Conservation (phyloP, 1,140 invertebrate genomes). For the fruit fly (Drosophila melanogaster) region Release_6_plus_ISO1_MT NT_033777.3:12591001-12591500, state of each 20-base stretch:
- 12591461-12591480: constrained; percentile 79
- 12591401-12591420: constrained; percentile 45
- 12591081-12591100: constrained; percentile 60
- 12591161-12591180: not conserved
- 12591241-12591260: constrained; percentile 72
- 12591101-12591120: constrained; percentile 48
- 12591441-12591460: constrained; percentile 60
- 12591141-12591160: not conserved
- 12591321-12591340: constrained; percentile 55
- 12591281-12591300: constrained; percentile 58
- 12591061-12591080: constrained; percentile 37
- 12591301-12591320: constrained; percentile 63
- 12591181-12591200: not conserved
- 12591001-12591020: not conserved
- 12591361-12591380: constrained; percentile 30
- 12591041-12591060: constrained; percentile 2
- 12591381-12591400: constrained; percentile 14
- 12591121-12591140: constrained; percentile 42
- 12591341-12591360: constrained; percentile 61
- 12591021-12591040: not conserved
- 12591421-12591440: constrained; percentile 12
- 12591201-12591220: constrained; percentile 46
- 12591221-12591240: constrained; percentile 1
- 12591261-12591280: constrained; percentile 53
- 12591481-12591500: constrained; percentile 36